Conservation (phyloP, 2,797 vertebrate species). For the Strix occidentalis region DNA sequence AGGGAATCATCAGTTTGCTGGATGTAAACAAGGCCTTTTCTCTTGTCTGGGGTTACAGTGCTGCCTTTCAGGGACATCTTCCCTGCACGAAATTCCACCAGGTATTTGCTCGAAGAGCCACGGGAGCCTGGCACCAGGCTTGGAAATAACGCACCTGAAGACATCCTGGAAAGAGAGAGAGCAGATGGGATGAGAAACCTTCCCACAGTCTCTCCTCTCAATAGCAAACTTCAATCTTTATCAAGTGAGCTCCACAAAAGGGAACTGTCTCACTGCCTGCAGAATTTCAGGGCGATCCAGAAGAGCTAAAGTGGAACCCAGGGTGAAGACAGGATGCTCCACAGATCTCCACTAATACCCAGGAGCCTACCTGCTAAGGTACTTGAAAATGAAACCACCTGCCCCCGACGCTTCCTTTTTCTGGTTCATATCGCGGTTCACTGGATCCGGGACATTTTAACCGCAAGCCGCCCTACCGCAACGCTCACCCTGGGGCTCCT, state of each 20-base stretch:
- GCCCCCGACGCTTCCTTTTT: neutral
- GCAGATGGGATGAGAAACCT: neutral
- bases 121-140: conserved; percentile 92
- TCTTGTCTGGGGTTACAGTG: conserved; percentile 93
- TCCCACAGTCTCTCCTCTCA: rapidly evolving
- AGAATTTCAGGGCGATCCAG: neutral
- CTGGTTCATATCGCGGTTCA: rapidly evolving
- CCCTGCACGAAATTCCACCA: conserved; percentile 95
- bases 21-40: conserved; percentile 93
- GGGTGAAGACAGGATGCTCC: no score
- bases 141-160: conserved; percentile 93
- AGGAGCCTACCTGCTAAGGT: rapidly evolving
- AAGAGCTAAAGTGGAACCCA: rapidly evolving
- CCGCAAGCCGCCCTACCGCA: rapidly evolving
- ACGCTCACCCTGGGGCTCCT: rapidly evolving
- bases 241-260: neutral
- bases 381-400: neutral
- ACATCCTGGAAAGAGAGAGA: conserved; percentile 78
- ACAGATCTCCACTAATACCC: rapidly evolving
- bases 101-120: conserved; percentile 92
- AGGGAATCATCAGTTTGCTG: conserved; percentile 97
- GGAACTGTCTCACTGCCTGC: neutral
- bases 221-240: neutral
- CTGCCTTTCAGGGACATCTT: conserved; percentile 95
- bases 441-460: rapidly evolving